These are phyloP conservation scores for Elgaria multicarinata DNA, from an alignment of 2,113 vertebrate species.

Conservation along the genomic window DNA sequence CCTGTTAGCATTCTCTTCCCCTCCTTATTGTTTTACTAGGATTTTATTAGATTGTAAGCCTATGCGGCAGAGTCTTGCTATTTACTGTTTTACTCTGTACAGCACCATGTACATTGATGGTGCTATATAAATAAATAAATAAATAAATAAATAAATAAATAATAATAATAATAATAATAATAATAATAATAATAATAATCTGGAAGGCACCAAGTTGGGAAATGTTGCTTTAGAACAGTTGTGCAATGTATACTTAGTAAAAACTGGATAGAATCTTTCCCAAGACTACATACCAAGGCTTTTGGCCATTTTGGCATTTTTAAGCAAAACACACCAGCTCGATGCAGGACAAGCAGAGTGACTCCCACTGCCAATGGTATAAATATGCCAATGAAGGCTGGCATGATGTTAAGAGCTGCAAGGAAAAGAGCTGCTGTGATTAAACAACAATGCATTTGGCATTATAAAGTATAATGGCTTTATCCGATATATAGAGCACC, in stretches of 20 bases:
- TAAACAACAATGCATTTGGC: background rate
- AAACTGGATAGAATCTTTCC: background rate
- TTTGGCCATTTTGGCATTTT: conserved; percentile 14
- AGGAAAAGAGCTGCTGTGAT: conserved; percentile 40
- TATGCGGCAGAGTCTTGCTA: too few species aligned
- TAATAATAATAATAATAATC: too few species aligned
- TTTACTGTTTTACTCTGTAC: too few species aligned
- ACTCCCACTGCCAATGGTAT: background rate
- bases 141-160: too few species aligned
- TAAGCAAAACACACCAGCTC: conserved; percentile 62
- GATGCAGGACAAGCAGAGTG: conserved; percentile 27
- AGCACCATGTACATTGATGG: too few species aligned
- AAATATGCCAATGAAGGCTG: conserved; percentile 20
- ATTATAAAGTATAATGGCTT: background rate
- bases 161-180: too few species aligned
- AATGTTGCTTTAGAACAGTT: background rate
- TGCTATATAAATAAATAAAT: too few species aligned
- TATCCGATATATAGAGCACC: background rate
- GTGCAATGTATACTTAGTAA: background rate
- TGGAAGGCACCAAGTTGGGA: too few species aligned
- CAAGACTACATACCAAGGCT: conserved; percentile 73
- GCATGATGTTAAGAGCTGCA: conserved; percentile 41
- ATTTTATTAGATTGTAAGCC: too few species aligned
- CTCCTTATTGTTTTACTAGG: too few species aligned
- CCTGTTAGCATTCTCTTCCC: too few species aligned